A percentile compares a stretch with the other conserved stretches of the same genome.
These are phyloP conservation scores for Pelodiscus sinensis DNA, from an alignment of 2,113 vertebrate species.

Conservation along the genomic window DNA sequence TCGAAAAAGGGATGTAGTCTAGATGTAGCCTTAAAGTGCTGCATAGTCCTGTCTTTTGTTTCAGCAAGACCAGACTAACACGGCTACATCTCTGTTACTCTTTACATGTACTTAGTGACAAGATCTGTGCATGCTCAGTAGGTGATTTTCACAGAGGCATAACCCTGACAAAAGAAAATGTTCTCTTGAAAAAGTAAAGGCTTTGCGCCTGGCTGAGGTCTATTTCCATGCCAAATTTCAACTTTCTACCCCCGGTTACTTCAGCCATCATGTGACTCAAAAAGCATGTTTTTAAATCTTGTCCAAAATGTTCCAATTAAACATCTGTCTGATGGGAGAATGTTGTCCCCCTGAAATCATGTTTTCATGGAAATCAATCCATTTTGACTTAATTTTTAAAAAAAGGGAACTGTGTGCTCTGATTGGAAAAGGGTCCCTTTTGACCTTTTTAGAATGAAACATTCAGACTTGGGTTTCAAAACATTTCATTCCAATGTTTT, in stretches of 20 bases:
- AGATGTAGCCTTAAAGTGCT: no score
- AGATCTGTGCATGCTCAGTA: not conserved
- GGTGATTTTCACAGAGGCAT: not conserved
- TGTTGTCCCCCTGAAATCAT: not conserved
- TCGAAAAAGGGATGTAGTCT: no score
- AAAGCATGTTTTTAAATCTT: not conserved
- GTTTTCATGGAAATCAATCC: not conserved
- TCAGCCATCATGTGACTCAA: not conserved
- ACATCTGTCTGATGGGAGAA: not conserved
- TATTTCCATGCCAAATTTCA: not conserved
- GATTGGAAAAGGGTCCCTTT: not conserved
- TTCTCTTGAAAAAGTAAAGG: not conserved
- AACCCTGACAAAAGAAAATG: not conserved
- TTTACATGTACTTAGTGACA: fast-evolving
- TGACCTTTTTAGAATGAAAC: not conserved
- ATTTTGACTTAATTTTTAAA: not conserved
- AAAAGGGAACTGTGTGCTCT: not conserved
- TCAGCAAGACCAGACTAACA: no score
- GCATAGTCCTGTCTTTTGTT: no score
- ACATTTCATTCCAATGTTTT: not conserved
- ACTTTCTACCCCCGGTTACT: not conserved
- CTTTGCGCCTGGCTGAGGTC: fast-evolving
- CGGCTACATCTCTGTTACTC: no score
- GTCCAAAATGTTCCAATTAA: not conserved
- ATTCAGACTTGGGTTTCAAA: not conserved